Conservation (phyloP, 2,888 invertebrate species). For the Hypomecis punctinalis region DNA sequence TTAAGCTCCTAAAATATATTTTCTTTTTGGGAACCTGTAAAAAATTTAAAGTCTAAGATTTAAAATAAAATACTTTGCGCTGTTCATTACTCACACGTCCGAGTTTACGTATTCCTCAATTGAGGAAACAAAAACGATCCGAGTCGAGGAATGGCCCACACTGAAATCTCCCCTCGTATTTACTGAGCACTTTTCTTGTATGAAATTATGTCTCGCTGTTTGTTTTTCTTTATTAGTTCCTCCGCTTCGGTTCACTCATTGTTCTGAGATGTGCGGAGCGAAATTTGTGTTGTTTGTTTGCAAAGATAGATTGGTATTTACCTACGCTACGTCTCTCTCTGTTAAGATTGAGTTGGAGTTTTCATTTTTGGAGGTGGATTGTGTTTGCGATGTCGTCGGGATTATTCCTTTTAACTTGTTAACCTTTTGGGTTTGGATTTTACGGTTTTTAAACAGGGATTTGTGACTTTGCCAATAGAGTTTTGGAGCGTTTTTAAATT, state of each 20-base stretch:
- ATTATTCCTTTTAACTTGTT: constrained; percentile 13
- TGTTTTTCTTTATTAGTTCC: constrained; percentile 48
- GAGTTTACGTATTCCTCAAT: not conserved
- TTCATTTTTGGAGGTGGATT: constrained; percentile 31
- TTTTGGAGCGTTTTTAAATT: not conserved
- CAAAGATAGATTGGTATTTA: constrained; percentile 36
- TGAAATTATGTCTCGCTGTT: constrained; percentile 47
- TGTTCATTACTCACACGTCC: not conserved
- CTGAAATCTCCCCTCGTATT: constrained; percentile 38
- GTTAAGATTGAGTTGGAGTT: constrained; percentile 35
- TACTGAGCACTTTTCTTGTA: constrained; percentile 48
- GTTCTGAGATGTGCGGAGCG: constrained; percentile 33
- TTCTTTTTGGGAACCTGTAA: too few species aligned
- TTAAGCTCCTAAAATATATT: too few species aligned
- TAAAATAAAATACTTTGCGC: too few species aligned
- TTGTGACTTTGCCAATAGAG: not conserved
- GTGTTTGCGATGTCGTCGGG: constrained; percentile 22
- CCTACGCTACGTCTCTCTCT: constrained; percentile 27
- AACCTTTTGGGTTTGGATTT: constrained; percentile 6
- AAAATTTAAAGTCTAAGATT: too few species aligned
- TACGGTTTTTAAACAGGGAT: not conserved
- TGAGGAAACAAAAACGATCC: constrained; percentile 1
- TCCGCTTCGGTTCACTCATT: constrained; percentile 37
- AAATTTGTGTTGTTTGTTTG: constrained; percentile 35
- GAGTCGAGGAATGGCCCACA: constrained; percentile 1